These are phyloP conservation scores for Bubo blakistoni DNA, from an alignment of 2,113 vertebrate species.

Conservation along the genomic window DNA sequence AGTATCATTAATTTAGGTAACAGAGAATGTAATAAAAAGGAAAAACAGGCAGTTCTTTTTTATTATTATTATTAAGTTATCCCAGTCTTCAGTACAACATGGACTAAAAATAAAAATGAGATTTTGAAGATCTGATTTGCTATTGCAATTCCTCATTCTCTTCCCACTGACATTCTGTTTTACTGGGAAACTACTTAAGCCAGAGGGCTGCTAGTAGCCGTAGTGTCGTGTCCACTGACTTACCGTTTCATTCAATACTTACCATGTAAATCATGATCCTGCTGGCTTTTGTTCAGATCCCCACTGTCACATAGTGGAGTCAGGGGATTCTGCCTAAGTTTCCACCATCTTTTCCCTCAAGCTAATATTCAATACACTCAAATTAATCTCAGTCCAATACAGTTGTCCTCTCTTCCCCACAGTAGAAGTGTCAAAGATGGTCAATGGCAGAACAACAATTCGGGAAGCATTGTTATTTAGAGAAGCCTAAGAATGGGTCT, in stretches of 20 bases:
- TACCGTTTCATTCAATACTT: neutral
- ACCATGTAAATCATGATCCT: neutral
- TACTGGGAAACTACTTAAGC: neutral
- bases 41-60: neutral
- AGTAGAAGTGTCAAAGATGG: neutral
- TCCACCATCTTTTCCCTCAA: neutral
- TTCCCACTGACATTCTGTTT: neutral
- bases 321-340: neutral
- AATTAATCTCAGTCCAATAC: neutral
- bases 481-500: neutral
- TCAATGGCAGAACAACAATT: neutral
- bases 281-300: neutral
- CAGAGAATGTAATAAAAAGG: neutral
- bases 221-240: neutral
- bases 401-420: neutral
- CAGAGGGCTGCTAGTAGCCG: neutral
- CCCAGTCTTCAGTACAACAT: neutral
- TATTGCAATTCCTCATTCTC: neutral
- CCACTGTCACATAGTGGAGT: too few relatives aligned
- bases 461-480: neutral
- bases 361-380: neutral
- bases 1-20: neutral
- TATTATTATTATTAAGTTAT: neutral
- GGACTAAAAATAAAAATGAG: neutral
- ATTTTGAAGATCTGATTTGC: neutral